Base-by-base conservation (phyloP, 1,140 invertebrate genomes). In the Limonius californicus region DNA sequence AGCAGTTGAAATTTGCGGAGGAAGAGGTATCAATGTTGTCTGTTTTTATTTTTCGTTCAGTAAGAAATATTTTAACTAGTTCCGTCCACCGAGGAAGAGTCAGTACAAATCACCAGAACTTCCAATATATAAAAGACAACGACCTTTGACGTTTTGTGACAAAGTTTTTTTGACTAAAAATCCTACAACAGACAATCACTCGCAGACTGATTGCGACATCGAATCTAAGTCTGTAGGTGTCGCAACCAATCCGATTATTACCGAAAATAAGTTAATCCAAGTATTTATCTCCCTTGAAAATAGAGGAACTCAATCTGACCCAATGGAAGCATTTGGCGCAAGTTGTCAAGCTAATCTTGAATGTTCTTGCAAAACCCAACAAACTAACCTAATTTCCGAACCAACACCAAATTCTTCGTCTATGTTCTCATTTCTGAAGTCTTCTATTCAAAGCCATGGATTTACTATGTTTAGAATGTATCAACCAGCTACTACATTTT, bases 1-100 rank as follows among this genome's bases (percentile, higher is more conserved):
- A 97, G 76, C 93, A 97, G 76, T 76, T 97, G 7, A 86, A 87
- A 62, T 95, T 93, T 76, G 87, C 92, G 20, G 92, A 95, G 78
- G 92, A 95, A 78, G 92, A 97, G 83, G 87, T 84, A 75, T 53
- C 27, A 45, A 35, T 2, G 47, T 54, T 50, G 42, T 23, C 27
- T 27, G 0, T 0, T 12, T 7, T 16, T 45, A 45, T 8, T 14
- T 45, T 45, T n/a, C 11, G 4, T 6, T 4, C 11, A 6, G 4
- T 32, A 32, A 32, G 27, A 32, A 32, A 32, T 32, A 32, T 32
- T 39, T 39, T 14, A 39, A 39, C n/a, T 39, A 39, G 35, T 39
- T 39, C n/a, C 11, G 19, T 23, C 12, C 47, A 7, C 9, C 58
- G 39, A 53, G n/a, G 12, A 60, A 54, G 21, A 53, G 30, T 11